Conservation (phyloP, 2,797 vertebrate species). For the Periparus ater region DNA sequence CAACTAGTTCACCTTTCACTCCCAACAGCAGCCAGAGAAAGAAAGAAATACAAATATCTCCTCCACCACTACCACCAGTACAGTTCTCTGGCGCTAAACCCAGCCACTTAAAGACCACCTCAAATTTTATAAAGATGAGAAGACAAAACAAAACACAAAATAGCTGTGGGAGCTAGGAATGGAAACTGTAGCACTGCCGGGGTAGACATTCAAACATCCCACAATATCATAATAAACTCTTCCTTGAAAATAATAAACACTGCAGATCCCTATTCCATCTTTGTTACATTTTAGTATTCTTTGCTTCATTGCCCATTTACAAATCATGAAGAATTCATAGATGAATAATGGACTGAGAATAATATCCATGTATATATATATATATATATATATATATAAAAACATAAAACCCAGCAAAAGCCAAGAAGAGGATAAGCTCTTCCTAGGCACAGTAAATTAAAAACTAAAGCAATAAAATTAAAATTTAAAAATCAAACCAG, state of each 20-base stretch:
- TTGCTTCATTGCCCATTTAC: background rate
- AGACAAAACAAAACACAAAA: background rate
- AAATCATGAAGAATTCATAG: slow-evolving; percentile 35
- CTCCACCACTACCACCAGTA: background rate
- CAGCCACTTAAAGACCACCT: background rate
- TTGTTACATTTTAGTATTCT: background rate
- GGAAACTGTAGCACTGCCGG: background rate
- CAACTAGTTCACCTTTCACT: background rate
- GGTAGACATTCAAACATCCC: background rate
- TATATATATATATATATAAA: background rate
- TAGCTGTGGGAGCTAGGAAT: fast-evolving
- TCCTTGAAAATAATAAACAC: background rate
- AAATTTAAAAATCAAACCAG: background rate
- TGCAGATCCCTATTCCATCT: background rate
- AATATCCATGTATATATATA: background rate
- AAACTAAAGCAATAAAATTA: background rate
- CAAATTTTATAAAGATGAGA: background rate
- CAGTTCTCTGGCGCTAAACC: background rate
- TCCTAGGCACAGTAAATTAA: background rate
- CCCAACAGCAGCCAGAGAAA: background rate
- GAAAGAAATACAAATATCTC: fast-evolving
- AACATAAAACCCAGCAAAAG: background rate
- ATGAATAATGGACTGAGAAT: slow-evolving; percentile 11
- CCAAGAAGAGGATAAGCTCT: background rate
- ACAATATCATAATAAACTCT: background rate